Evolutionary conservation across 2,113 vertebrate species (phyloP).

Genomic region (Oryzias melastigma): DNA sequence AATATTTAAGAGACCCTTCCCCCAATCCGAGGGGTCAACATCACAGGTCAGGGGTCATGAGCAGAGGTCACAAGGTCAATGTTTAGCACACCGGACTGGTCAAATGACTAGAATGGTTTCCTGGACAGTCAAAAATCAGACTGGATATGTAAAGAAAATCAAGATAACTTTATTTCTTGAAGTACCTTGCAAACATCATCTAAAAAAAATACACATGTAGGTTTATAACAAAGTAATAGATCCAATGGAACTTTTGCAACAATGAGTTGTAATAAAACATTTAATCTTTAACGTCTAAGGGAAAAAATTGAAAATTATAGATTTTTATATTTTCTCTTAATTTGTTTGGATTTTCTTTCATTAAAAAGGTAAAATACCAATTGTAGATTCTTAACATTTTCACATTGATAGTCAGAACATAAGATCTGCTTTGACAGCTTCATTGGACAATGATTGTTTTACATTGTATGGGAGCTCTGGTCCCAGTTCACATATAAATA

Average conservation of each 20-base stretch:
- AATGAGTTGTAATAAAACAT: too few species aligned
- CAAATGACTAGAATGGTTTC: conserved; percentile 81
- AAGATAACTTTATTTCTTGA: conserved; percentile 2
- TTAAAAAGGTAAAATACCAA: conserved; percentile 5
- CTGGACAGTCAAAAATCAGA: conserved; percentile 39
- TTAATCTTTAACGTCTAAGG: too few species aligned
- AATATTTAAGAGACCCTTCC: conserved; percentile 76
- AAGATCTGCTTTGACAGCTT: conserved; percentile 20
- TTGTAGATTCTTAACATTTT: conserved; percentile 12
- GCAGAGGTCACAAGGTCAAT: conserved; percentile 85
- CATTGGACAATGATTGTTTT: conserved; percentile 30
- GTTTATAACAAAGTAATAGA: too few species aligned
- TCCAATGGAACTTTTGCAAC: too few species aligned
- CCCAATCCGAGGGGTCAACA: conserved; percentile 82
- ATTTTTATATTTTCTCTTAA: not conserved
- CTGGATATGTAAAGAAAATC: conserved; percentile 24
- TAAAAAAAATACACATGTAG: too few species aligned
- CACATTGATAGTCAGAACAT: conserved; percentile 21
- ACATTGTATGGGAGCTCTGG: conserved; percentile 7
- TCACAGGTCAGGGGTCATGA: conserved; percentile 84
- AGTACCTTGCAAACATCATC: too few species aligned
- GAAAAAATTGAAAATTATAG: not conserved
- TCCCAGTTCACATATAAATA: conserved; percentile 48
- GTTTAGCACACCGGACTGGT: conserved; percentile 76
- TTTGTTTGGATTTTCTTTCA: conserved; percentile 4